Base-by-base conservation (phyloP, 23 tunicate species). In the Trididemnum miniatum region DNA sequence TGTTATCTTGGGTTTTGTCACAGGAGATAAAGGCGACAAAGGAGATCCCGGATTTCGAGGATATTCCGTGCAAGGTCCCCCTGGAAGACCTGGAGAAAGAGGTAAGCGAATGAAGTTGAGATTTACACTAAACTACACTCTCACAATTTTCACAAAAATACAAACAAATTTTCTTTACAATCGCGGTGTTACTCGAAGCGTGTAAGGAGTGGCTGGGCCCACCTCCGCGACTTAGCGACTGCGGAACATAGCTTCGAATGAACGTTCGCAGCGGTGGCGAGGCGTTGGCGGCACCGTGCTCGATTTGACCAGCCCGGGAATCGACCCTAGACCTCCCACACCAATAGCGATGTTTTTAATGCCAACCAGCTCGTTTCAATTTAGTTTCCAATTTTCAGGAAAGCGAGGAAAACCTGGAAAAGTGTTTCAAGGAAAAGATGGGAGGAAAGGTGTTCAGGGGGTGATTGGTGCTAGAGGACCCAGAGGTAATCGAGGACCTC, bases 1-100 rank as follows among this genome's bases (percentile, higher is more conserved):
- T n/a, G n/a, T n/a, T n/a, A n/a, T n/a, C n/a, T n/a, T n/a, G n/a
- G n/a, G n/a, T 62, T 30, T 67, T 67, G 18, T 32, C 38, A 3
- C 28, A 73, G 79, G 79, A 22, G 9, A 20, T 15, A 73, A 73
- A 73, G 79, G 79, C 20, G 59, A 73, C 30, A 73, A 40, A 40
- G 79, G 79, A 4, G 79, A 73, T 39, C 20, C 30, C 38, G 79
- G 79, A 20, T 30, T 28, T 2, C 57, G 59, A 39, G 79, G 79
- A 4, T 26, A 39, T 37, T 73, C 59, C 15, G 38, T 73, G 28
- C 4, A 37, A 73, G 79, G 79, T 20, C 79, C 59, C 29, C 2
- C 29, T n/a, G 79, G 79, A 9, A 38, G 4, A 20, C 31, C 79
- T 3, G 79, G 79, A 37, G 18, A n/a, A 38, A n/a, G 20, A 39